Conservation (phyloP, 2,888 invertebrate species). For the Drosophila algonquin region DNA sequence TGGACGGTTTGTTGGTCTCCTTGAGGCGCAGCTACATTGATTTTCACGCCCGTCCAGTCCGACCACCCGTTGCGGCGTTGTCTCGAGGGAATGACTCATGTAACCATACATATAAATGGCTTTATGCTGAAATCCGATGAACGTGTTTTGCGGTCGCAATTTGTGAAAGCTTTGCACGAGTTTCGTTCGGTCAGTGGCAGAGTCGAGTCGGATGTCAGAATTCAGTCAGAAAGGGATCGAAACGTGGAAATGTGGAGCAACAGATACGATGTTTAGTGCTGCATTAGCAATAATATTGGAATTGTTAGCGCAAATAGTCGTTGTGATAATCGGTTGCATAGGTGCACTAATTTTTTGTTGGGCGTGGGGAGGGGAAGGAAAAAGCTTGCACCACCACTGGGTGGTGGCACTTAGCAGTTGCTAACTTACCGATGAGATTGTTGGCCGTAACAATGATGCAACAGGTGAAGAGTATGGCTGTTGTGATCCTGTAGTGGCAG, state of each 20-base stretch:
- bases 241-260: neutral
- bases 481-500: conserved; percentile 94
- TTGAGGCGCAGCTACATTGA: conserved; percentile 36
- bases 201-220: conserved; percentile 32
- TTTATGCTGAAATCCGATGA: conserved; percentile 61
- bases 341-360: conserved; percentile 46
- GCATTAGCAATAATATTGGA: conserved; percentile 43
- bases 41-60: conserved; percentile 28
- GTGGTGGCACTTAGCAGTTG: conserved; percentile 2
- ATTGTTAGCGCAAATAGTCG: conserved; percentile 41
- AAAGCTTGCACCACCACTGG: too few species aligned
- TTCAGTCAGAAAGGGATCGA: conserved; percentile 27
- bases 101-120: conserved; percentile 48
- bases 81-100: conserved; percentile 52
- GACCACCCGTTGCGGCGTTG: conserved; percentile 44
- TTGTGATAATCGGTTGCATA: conserved; percentile 45
- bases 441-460: conserved; percentile 95
- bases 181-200: neutral
- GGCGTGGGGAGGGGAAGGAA: neutral
- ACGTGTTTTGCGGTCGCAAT: conserved; percentile 42
- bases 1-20: too few species aligned
- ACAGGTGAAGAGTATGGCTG: conserved; percentile 92
- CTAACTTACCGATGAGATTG: conserved; percentile 92
- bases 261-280: conserved; percentile 37
- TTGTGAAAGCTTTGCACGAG: conserved; percentile 49